A percentile compares a stretch with the other conserved stretches of the same genome.
Conservation (phyloP, 2,113 vertebrate genomes). For the Caracal caracal region DNA sequence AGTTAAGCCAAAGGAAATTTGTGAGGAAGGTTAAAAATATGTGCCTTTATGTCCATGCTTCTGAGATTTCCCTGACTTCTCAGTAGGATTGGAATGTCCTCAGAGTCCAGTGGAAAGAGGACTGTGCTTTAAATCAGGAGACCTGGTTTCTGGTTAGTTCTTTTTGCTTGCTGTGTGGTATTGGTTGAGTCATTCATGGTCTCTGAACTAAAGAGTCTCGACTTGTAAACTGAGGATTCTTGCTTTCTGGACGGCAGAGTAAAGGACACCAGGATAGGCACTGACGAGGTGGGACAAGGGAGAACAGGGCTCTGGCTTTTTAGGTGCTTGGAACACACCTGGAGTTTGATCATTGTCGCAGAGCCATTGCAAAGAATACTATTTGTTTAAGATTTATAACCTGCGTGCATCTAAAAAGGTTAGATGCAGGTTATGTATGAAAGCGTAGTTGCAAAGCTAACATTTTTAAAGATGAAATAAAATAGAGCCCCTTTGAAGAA, state of each 20-base stretch:
- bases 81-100: slow-evolving; percentile 35
- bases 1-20: slow-evolving; percentile 56
- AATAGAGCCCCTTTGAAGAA: slow-evolving; percentile 32
- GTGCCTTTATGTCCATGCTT: not conserved
- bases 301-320: not conserved
- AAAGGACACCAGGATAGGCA: not conserved
- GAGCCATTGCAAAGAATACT: slow-evolving; percentile 7
- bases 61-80: slow-evolving; percentile 51
- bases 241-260: not conserved
- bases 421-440: not conserved
- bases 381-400: slow-evolving; percentile 53
- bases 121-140: slow-evolving; percentile 27
- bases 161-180: not conserved
- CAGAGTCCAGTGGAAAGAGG: slow-evolving; percentile 17
- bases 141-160: slow-evolving; percentile 43
- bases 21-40: slow-evolving; percentile 66
- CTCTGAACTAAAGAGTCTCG: slow-evolving; percentile 33
- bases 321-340: not conserved
- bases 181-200: slow-evolving; percentile 38
- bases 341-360: not conserved
- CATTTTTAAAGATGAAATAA: slow-evolving; percentile 40
- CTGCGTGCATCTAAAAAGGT: not conserved
- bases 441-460: slow-evolving; percentile 26
- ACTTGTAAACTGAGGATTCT: slow-evolving; percentile 20
- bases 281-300: not conserved